A percentile compares a stretch with the other conserved stretches of the same genome.
These are phyloP conservation scores for Nannoperca australis DNA, from an alignment of 2,797 vertebrate genomes.

Conservation along the genomic window DNA sequence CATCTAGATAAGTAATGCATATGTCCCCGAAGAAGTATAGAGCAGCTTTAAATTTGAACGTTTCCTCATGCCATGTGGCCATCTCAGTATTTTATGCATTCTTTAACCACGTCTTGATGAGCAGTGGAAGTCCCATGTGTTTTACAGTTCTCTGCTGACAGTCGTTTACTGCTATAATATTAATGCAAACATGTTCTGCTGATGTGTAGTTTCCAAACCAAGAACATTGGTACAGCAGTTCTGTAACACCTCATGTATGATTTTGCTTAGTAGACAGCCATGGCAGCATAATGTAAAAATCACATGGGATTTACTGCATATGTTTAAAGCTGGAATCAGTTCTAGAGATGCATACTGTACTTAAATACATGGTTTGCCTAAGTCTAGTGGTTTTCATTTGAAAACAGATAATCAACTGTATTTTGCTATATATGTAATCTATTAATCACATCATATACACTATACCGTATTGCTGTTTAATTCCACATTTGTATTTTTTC, in stretches of 20 bases:
- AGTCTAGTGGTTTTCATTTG: slow-evolving; percentile 37
- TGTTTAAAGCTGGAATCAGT: slow-evolving; percentile 43
- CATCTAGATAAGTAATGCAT: background rate
- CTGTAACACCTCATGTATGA: slow-evolving; percentile 19
- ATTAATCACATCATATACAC: background rate
- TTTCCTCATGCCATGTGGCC: background rate
- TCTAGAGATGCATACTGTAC: slow-evolving; percentile 37
- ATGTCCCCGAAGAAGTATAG: background rate
- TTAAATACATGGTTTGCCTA: slow-evolving; percentile 31
- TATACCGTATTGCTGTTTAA: background rate
- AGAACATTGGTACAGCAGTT: slow-evolving; percentile 21
- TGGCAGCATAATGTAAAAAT: slow-evolving; percentile 49
- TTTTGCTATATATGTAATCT: background rate
- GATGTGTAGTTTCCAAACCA: slow-evolving; percentile 37
- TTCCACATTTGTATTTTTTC: background rate
- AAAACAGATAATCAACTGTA: background rate
- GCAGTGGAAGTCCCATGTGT: slow-evolving; percentile 23
- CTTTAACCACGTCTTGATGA: slow-evolving; percentile 18
- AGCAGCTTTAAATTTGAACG: slow-evolving; percentile 1
- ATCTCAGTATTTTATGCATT: slow-evolving; percentile 23
- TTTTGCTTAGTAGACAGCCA: slow-evolving; percentile 31
- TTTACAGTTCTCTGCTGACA: slow-evolving; percentile 24
- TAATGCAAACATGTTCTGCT: slow-evolving; percentile 33
- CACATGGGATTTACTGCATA: slow-evolving; percentile 31
- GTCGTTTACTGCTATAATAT: slow-evolving; percentile 19